Conservation (phyloP, 2,113 vertebrate genomes). For the Kryptolebias marmoratus region DNA sequence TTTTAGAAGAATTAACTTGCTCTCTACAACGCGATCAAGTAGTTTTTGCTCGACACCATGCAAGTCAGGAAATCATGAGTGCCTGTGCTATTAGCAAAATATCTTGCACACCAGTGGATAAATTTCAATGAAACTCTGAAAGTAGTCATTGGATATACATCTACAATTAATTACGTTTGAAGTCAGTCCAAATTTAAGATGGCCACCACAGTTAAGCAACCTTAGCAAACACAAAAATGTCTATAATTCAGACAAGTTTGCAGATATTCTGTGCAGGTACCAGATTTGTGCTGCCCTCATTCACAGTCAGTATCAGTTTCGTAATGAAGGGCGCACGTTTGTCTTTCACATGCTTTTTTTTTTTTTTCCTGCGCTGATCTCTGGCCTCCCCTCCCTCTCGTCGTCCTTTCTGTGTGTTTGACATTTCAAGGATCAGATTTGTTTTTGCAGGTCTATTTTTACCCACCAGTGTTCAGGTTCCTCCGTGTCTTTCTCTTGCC, state of each 20-base stretch:
- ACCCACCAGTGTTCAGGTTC: constrained; percentile 52
- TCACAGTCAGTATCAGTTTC: no score
- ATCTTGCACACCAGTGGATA: neutral
- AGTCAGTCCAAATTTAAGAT: neutral
- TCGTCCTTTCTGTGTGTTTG: constrained; percentile 2
- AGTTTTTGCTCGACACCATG: neutral
- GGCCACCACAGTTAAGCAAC: neutral
- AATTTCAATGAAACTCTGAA: neutral
- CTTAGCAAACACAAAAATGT: neutral
- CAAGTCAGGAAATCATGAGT: no score
- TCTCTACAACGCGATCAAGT: neutral
- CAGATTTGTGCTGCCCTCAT: no score
- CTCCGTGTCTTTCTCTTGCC: constrained; percentile 51
- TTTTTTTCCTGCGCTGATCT: neutral
- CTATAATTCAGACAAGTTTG: no score
- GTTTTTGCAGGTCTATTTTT: constrained; percentile 60
- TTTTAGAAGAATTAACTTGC: no score
- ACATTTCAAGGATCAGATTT: constrained; percentile 4
- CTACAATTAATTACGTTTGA: no score
- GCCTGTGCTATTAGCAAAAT: neutral
- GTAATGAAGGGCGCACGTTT: no score
- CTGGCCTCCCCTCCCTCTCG: neutral
- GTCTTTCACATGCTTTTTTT: no score
- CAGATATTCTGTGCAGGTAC: no score
- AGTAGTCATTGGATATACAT: neutral